Evolutionary conservation across 2,113 vertebrate species (phyloP).

Genomic region (Martes martes): DNA sequence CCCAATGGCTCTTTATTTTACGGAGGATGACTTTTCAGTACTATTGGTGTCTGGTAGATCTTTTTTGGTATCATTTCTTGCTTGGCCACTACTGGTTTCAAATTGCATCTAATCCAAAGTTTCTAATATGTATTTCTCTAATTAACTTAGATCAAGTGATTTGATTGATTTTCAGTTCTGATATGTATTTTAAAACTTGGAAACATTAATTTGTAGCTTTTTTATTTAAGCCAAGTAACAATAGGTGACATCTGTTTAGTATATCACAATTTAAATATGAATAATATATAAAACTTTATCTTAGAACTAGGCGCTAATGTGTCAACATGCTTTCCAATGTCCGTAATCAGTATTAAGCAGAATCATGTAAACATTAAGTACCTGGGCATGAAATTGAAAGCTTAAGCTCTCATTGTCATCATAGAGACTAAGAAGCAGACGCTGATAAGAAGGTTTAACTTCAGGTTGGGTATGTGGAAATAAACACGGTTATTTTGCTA

Average conservation of each 20-base stretch:
- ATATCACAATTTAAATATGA: not conserved
- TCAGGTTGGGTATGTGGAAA: not conserved
- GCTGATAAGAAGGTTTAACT: not conserved
- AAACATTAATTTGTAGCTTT: not conserved
- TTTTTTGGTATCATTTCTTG: not conserved
- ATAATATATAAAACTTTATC: not conserved
- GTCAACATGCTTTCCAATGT: not conserved
- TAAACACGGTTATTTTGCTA: not conserved
- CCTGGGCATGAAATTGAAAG: not conserved
- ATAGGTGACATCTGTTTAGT: not conserved
- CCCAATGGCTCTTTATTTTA: constrained; percentile 20
- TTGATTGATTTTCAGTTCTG: not conserved
- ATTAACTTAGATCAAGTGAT: not conserved
- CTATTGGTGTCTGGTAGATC: not conserved
- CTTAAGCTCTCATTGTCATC: not conserved
- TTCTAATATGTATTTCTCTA: not conserved
- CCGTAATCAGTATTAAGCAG: not conserved
- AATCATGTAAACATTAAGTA: not conserved
- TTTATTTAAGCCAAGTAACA: not conserved
- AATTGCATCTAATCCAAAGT: not conserved
- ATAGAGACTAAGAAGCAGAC: not conserved
- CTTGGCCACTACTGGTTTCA: not conserved
- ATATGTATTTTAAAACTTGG: not conserved
- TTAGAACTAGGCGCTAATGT: not conserved
- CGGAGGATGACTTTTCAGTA: not conserved